Base-by-base conservation (phyloP, 2,113 vertebrate genomes). In the Mormyrus iriodes region DNA sequence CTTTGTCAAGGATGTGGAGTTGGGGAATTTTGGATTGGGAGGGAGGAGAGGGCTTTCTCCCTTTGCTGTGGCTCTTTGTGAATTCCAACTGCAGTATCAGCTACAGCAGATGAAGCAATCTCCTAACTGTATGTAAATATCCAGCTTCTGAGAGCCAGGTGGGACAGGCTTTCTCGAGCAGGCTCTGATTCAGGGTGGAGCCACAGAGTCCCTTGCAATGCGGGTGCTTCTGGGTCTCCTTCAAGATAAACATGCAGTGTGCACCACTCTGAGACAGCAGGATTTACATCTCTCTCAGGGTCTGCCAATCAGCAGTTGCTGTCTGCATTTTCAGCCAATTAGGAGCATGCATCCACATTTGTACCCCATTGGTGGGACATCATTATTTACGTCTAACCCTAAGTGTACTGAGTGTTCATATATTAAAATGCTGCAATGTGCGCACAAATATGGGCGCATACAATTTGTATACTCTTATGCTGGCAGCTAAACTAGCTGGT, bases 21-120 rank as follows among this genome's bases (percentile, higher is more conserved):
- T 85, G 55, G 88, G 83, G 52, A 61, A 89, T 51, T 53, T 85
- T 89, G 5, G 49, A n/a, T 90, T 92, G 93, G 93, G 93, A 93
- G 89, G 92, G 94, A 90, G 93, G 91, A 93, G 90, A 91, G 90
- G 90, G 90, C 88, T 91, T 90, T 88, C 88, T 83, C 51, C 53
- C 85, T 91, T 86, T 89, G n/a, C 35, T 79, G 31, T 44, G 35
- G 27, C 86, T 92, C 53, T 89, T 89, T 92, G 27, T 24, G 82
- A 48, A 86, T 51, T 44, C 52, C 84, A 89, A 44, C 89, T 84
- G 46, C 87, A 84, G 42, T 82, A 82, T 24, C 76, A 82, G 39
- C 42, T 44, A 24, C 27, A 79, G 49, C 87, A 89, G 90, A 89
- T 89, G 90, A 88, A 91, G 92, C 87, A 91, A 24, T 90, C 91